phyloP scores from a whole-genome alignment of 2,888 invertebrate genomes.

The Acanthosoma haemorrhoidale region DNA sequence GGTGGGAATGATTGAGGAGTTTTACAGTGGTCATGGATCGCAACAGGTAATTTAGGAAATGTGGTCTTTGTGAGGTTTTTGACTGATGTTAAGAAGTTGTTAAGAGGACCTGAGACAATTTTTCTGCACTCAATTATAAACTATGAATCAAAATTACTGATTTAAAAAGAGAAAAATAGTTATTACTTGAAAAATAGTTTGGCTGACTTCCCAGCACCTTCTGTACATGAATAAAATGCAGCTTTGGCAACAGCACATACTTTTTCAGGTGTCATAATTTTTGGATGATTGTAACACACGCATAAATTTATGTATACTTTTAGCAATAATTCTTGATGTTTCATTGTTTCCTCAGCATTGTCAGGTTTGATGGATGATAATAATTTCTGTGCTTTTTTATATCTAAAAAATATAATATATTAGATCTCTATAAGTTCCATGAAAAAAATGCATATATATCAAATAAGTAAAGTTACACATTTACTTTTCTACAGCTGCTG shows the following conservation, averaged over 20 bases:
- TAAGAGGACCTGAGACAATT: too few relatives aligned
- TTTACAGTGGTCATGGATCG: too few relatives aligned
- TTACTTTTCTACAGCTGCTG: conserved; percentile 24
- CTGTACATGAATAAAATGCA: neutral
- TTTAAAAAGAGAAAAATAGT: too few relatives aligned
- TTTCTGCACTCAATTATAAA: too few relatives aligned
- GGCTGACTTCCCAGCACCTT: conserved; percentile 13
- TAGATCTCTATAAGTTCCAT: neutral
- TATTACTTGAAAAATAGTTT: conserved; percentile 24
- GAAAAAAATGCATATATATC: neutral
- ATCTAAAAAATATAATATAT: conserved; percentile 17
- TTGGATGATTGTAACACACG: conserved; percentile 27
- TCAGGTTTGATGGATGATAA: neutral
- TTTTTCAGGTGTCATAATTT: conserved; percentile 27
- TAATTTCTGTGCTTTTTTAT: conserved; percentile 26
- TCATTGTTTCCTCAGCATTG: conserved; percentile 18
- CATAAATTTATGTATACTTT: conserved; percentile 28
- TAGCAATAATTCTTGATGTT: conserved; percentile 16
- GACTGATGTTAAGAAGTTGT: too few relatives aligned
- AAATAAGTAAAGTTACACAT: neutral
- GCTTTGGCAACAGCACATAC: conserved; percentile 23
- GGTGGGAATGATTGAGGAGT: too few relatives aligned
- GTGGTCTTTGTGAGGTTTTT: too few relatives aligned
- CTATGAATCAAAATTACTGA: too few relatives aligned
- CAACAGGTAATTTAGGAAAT: too few relatives aligned